Base-by-base conservation (phyloP, 1,140 invertebrate species). In the Periplaneta americana region DNA sequence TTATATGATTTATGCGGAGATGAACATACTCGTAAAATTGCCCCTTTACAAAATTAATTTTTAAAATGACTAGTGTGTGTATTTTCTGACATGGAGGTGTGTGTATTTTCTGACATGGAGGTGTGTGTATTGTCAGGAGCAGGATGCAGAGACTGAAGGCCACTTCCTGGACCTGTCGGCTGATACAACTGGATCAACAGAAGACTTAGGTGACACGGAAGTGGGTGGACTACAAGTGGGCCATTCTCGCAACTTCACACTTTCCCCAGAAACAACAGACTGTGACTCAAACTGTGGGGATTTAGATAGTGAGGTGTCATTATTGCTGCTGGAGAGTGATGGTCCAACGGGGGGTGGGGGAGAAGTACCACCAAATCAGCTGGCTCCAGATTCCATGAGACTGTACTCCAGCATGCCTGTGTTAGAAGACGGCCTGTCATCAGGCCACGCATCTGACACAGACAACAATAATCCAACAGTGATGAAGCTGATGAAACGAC, bases 251-350 rank as follows among this genome's bases (percentile, higher is more conserved):
- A 95, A 95, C 88, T 98, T 98, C 86, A 97, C 96, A 0, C 90
- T 98, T 10, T 98, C 96, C 34, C 96, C 97, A 2, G 97, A 98
- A 89, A 97, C 96, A 75, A 98, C 97, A n/a, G 97, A 98, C 85
- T 98, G 96, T 88, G 97, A 97, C 87, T 97, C 95, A 84, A 96
- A 96, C 85, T 94, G 93, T 85, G 93, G 93, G 18, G 96, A 97
- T 86, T 90, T 97, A 77, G 96, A 97, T 85, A 96, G 95, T 86
- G 93, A 95, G 85, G 91, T 94, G 77, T 94, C 93, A 32, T 89
- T 95, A 82, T 92, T 93, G 89, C 88, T 93, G 86, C 92, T 94
- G 92, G 93, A 93, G 84, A 93, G 92, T 85, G 93, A 75, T 13
- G 85, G 87, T 81, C 86, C 86, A 13, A 85, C 83, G 0, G 76